phyloP scores from a whole-genome alignment of 1,140 invertebrate species.

The Uloborus diversus region DNA sequence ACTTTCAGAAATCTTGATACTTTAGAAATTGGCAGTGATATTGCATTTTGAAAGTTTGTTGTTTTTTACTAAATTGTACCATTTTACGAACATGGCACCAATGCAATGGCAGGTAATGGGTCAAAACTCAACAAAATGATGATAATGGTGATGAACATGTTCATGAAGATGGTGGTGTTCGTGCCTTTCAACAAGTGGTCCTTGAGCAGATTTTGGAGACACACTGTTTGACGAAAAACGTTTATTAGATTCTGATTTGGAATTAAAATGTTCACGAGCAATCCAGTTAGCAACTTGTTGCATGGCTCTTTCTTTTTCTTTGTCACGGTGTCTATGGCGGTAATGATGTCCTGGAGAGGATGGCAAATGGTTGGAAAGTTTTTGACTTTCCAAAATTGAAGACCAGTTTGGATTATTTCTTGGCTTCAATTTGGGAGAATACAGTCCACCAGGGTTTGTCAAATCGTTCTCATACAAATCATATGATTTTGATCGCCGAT shows the following conservation, averaged over 20 bases:
- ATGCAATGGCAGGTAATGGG: background rate
- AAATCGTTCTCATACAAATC: conserved; percentile 63
- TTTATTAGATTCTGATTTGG: conserved; percentile 53
- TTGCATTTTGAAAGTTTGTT: too few relatives aligned
- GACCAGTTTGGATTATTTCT: conserved; percentile 47
- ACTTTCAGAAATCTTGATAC: too few relatives aligned
- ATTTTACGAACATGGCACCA: conserved; percentile 9
- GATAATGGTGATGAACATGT: conserved; percentile 85
- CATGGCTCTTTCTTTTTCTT: conserved; percentile 77
- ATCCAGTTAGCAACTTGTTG: conserved; percentile 70
- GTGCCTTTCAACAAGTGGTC: conserved; percentile 66
- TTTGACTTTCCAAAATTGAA: conserved; percentile 50
- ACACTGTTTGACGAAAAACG: conserved; percentile 19
- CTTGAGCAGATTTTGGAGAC: conserved; percentile 40
- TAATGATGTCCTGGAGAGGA: conserved; percentile 66
- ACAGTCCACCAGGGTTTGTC: conserved; percentile 42
- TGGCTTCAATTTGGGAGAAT: conserved; percentile 62
- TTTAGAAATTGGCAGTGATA: too few relatives aligned
- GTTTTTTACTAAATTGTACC: too few relatives aligned
- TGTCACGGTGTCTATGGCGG: conserved; percentile 74
- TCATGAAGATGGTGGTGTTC: conserved; percentile 79
- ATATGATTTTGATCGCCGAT: conserved; percentile 61
- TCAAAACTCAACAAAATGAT: conserved; percentile 72
- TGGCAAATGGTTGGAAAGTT: conserved; percentile 59
- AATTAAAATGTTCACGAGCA: conserved; percentile 64